phyloP scores from a whole-genome alignment of 1,140 invertebrate species.

The Orussus abietinus region DNA sequence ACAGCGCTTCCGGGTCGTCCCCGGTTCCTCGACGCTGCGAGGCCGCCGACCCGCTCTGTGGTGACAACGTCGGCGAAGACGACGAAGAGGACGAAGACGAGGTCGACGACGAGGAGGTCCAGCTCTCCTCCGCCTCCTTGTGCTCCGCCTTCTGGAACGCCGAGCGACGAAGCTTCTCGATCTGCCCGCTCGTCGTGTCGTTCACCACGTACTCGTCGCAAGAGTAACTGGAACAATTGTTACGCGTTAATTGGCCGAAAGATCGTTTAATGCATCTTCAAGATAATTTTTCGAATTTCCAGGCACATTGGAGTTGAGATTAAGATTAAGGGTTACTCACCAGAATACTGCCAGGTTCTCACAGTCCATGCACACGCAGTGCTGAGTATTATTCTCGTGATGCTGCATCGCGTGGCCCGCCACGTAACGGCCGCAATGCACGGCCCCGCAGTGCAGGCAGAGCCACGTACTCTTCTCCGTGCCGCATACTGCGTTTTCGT shows the following conservation, averaged over 20 bases:
- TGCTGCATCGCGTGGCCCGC: constrained; percentile 74
- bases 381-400: constrained; percentile 60
- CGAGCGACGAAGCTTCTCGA: constrained; percentile 60
- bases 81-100: too few species aligned
- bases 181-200: constrained; percentile 61
- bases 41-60: constrained; percentile 23
- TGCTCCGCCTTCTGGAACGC: constrained; percentile 42
- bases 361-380: constrained; percentile 74
- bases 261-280: too few species aligned
- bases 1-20: constrained; percentile 38
- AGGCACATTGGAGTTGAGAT: too few species aligned
- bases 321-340: constrained; percentile 56
- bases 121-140: constrained; percentile 46
- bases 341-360: constrained; percentile 72
- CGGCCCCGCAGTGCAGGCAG: constrained; percentile 68
- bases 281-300: too few species aligned
- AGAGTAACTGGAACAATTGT: constrained; percentile 67
- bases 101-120: constrained; percentile 38
- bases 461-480: constrained; percentile 70
- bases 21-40: constrained; percentile 25
- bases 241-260: too few species aligned
- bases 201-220: constrained; percentile 81
- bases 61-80: too few species aligned
- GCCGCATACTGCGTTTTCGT: constrained; percentile 61
- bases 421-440: constrained; percentile 76